phyloP scores from a whole-genome alignment of 2,113 vertebrate species.

The Gracilinanus agilis region DNA sequence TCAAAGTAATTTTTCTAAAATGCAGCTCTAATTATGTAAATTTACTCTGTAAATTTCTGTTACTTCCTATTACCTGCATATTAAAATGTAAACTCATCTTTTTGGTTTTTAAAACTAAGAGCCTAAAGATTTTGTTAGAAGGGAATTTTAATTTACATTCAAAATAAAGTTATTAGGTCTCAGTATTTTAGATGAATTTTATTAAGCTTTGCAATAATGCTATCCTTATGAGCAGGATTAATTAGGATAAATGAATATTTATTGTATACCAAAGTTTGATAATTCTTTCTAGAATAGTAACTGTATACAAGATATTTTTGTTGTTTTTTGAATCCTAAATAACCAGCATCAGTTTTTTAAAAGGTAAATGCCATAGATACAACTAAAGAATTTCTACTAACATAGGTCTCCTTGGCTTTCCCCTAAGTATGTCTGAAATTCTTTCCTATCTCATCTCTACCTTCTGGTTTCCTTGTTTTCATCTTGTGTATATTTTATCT shows the following conservation, averaged over 20 bases:
- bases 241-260: too few relatives aligned
- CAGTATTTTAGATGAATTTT: too few relatives aligned
- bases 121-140: neutral
- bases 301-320: too few relatives aligned
- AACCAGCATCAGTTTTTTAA: too few relatives aligned
- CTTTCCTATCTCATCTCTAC: neutral
- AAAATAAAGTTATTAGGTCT: neutral
- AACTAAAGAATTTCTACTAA: neutral
- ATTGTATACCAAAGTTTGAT: too few relatives aligned
- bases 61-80: neutral
- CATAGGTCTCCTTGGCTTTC: neutral
- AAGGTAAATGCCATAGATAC: too few relatives aligned
- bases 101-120: neutral
- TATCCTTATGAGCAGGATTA: neutral
- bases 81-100: neutral
- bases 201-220: neutral
- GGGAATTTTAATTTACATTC: neutral
- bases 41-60: neutral
- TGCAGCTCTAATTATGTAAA: neutral
- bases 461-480: neutral
- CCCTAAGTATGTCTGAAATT: neutral
- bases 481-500: neutral
- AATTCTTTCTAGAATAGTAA: too few relatives aligned
- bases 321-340: too few relatives aligned
- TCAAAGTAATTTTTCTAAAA: neutral